Base-by-base conservation (phyloP, 2,888 invertebrate species). In the Pemphredon lugubris region DNA sequence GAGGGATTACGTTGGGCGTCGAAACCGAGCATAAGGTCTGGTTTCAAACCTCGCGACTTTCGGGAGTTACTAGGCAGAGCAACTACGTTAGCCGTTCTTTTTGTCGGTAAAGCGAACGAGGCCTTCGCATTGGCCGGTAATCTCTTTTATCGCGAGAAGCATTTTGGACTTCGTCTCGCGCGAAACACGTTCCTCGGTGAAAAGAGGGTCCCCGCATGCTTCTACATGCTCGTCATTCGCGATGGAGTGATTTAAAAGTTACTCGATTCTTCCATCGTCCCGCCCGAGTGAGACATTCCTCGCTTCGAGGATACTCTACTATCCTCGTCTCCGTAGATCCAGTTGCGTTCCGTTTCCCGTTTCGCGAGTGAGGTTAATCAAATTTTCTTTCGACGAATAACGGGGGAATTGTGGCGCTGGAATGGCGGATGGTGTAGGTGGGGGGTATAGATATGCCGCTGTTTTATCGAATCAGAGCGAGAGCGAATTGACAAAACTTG, bases 1-100 rank as follows among this genome's bases (percentile, higher is more conserved):
- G 48, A 51, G 39, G 65, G 72, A 77, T 77, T 77, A 79, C 60
- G 26, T 42, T 37, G 14, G 26, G 3, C 47, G n/a, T 37, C 30
- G 55, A 39, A 23, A 32, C 58, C 47, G 26, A n/a, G n/a, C 18
- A 26, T 58, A 68, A 61, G 74, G 50, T 66, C 44, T 21, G 14
- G 51, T 61, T 67, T 72, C 67, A 72, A 45, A 60, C 54, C 9
- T 9, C 26, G 16, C 37, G 61, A 58, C 51, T 69, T 55, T 13
- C 60, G 48, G 48, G n/a, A n/a, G n/a, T n/a, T n/a, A n/a, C n/a
- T n/a, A n/a, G n/a, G n/a, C n/a, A n/a, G n/a, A n/a, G n/a, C n/a
- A n/a, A n/a, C n/a, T n/a, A n/a, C n/a, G n/a, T n/a, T n/a, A n/a
- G n/a, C n/a, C n/a, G n/a, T 30, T 30, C 30, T 6, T 30, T 30